Evolutionary conservation across 2,113 vertebrate species (phyloP), one percentile per base, ranked within the genome.

Genomic region (Azemiops feae): DNA sequence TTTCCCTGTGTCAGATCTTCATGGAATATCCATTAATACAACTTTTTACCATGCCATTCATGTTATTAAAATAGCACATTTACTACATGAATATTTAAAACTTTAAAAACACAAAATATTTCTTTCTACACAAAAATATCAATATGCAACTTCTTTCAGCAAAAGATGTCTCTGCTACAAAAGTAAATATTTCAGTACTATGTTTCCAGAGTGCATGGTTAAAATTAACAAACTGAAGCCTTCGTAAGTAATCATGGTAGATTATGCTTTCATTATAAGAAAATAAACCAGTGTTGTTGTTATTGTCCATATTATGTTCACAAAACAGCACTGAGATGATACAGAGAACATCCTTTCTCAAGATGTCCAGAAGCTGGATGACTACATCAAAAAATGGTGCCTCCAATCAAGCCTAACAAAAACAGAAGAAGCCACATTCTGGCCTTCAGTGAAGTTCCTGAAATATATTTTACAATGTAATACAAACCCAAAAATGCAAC

Each of bases 141-240:
- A 95, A 94, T 90, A 96, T 89, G 93, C 95, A 94, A 85, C 47
- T 91, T 97, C 95, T 97, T 95, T 89, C 88, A 97, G 94, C 94
- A 64, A 96, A 91, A 96, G 94, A 95, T 96, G 94, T 94, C 96
- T 92, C 91, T 93, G 93, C 92, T 93, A 93, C 90, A 52, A 96
- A 96, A 92, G 34, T 8, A 95, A 96, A 69, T 94, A 96, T 97
- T 97, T 97, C 96, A 97, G 92, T 93, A 95, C 92, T 95, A 90
- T 96, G 94, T 95, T 97, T 97, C 95, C 93, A 97, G 91, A 90
- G 94, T 97, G 92, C 96, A 85, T 86, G 90, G 93, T 96, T 96
- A 93, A 92, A 96, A 92, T 93, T 58, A 96, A 94, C 52, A 89
- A 95, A 95, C 58, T 91, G 86, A 74, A 88, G 90, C 58, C 93